A percentile compares a stretch with the other conserved stretches of the same genome.
Evolutionary conservation across 2,797 vertebrate genomes (phyloP).

Genomic region (Galago senegalensis): DNA sequence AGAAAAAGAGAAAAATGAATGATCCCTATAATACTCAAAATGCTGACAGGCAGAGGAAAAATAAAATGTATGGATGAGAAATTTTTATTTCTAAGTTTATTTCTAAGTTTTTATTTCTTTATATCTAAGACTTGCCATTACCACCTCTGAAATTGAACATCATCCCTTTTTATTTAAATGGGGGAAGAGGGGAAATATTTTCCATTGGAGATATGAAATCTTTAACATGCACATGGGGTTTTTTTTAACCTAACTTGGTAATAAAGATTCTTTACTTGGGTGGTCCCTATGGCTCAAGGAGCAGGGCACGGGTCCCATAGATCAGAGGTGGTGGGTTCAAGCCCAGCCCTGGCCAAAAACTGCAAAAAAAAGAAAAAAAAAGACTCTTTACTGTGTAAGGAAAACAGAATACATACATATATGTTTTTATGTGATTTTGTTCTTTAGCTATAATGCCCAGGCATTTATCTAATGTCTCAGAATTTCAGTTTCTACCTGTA

Average conservation of each 20-base stretch:
- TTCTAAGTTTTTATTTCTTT: too few relatives aligned
- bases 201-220: neutral
- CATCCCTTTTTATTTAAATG: neutral
- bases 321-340: too few relatives aligned
- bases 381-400: neutral
- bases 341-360: too few relatives aligned
- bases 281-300: too few relatives aligned
- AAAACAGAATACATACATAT: neutral
- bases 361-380: too few relatives aligned
- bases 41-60: neutral
- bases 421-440: neutral
- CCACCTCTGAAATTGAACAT: neutral
- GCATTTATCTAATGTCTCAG: neutral
- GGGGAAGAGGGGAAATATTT: neutral
- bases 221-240: neutral
- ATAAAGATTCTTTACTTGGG: neutral
- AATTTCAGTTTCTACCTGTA: neutral
- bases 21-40: neutral
- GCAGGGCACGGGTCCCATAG: too few relatives aligned
- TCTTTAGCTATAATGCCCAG: neutral
- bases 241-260: neutral
- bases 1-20: neutral
- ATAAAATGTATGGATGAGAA: neutral
- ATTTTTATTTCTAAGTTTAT: neutral
- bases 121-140: conserved; percentile 14